Percentiles rank a stretch among this genome's conserved stretches.
phyloP scores from a whole-genome alignment of 2,797 vertebrate species.

The Atherinosoma microstoma region DNA sequence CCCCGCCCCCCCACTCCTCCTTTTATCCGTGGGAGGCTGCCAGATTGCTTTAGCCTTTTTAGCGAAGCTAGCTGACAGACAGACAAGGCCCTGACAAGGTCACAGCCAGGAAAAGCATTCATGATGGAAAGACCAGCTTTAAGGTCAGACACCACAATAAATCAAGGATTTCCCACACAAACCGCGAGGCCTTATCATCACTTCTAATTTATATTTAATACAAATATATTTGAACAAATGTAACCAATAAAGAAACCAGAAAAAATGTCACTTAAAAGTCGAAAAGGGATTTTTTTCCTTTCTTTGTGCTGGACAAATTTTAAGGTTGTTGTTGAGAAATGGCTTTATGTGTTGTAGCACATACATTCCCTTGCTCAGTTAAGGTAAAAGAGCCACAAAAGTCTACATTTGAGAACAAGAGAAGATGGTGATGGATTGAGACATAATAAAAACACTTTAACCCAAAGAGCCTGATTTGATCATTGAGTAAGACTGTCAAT shows the following conservation, averaged over 20 bases:
- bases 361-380: neutral
- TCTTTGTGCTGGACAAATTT: neutral
- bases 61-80: conserved; percentile 85
- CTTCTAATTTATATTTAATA: conserved; percentile 8
- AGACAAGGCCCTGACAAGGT: conserved; percentile 87
- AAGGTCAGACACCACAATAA: conserved; percentile 22
- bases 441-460: neutral
- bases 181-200: conserved; percentile 10
- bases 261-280: conserved; percentile 3
- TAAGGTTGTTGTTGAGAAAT: neutral
- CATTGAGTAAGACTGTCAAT: neutral
- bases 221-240: conserved; percentile 15
- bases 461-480: neutral
- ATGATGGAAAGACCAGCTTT: conserved; percentile 80
- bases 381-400: neutral
- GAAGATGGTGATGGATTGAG: neutral
- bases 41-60: conserved; percentile 92
- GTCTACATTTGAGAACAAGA: neutral
- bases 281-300: neutral
- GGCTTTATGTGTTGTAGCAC: neutral
- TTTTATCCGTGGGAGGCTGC: conserved; percentile 75
- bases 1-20: conserved; percentile 52
- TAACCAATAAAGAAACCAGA: neutral
- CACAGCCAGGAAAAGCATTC: conserved; percentile 80
- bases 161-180: conserved; percentile 17